Percentiles rank a stretch among this genome's conserved stretches.
phyloP scores from a whole-genome alignment of 1,140 invertebrate genomes.

The Drosophila carrolli region DNA sequence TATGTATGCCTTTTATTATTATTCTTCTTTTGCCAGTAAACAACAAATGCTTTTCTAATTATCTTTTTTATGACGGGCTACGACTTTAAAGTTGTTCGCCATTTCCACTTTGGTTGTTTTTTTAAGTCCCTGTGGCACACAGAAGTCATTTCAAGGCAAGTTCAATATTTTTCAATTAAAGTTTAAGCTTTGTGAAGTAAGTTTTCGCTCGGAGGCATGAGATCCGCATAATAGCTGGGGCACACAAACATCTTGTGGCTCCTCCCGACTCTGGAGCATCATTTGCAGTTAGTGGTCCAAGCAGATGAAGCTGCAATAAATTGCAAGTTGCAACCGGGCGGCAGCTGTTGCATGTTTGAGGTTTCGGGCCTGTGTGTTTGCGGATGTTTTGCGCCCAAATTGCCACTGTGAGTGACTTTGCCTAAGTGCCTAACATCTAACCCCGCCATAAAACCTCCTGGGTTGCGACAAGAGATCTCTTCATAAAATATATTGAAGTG shows the following conservation, averaged over 20 bases:
- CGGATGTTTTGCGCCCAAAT: slow-evolving; percentile 46
- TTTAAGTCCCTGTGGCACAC: no score
- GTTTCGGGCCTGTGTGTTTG: slow-evolving; percentile 20
- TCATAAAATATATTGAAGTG: slow-evolving; percentile 71
- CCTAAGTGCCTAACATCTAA: slow-evolving; percentile 34
- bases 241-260: slow-evolving; percentile 7
- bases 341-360: slow-evolving; percentile 69
- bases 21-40: background rate
- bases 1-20: background rate
- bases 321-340: slow-evolving; percentile 63
- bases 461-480: slow-evolving; percentile 51
- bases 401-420: slow-evolving; percentile 59
- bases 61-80: no score
- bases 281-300: slow-evolving; percentile 26
- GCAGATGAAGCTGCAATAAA: slow-evolving; percentile 64
- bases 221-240: slow-evolving; percentile 1
- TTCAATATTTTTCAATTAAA: slow-evolving; percentile 5
- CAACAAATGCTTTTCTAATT: no score
- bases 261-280: slow-evolving; percentile 13
- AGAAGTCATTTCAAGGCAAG: background rate
- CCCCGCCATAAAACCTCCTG: slow-evolving; percentile 8
- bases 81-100: no score
- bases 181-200: slow-evolving; percentile 6
- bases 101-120: no score
- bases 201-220: background rate